Evolutionary conservation across 2,113 vertebrate genomes (phyloP).

Genomic region (Microtus richardsoni): DNA sequence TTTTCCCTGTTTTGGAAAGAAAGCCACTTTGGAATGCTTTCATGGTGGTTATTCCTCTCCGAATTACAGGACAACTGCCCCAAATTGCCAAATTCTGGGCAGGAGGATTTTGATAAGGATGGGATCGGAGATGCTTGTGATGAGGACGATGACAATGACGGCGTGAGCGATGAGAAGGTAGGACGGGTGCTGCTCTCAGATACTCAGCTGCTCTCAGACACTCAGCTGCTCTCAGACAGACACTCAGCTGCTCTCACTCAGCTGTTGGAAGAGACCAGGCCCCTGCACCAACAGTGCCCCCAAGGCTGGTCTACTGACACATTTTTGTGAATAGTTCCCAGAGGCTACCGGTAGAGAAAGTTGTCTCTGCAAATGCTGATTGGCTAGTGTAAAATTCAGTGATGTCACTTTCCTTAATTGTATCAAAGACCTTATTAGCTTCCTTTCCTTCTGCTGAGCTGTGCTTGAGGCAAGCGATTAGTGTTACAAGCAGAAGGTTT

Average conservation of each 20-base stretch:
- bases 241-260: too few relatives aligned
- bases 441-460: not conserved
- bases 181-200: not conserved
- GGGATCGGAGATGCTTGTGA: conserved; percentile 98
- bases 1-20: not conserved
- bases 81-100: conserved; percentile 97
- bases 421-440: not conserved
- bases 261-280: not conserved
- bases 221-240: too few relatives aligned
- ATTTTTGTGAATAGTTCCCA: not conserved
- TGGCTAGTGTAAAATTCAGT: not conserved
- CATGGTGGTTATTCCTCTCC: fast-evolving
- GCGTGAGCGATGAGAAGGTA: conserved; percentile 95
- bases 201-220: not conserved
- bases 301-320: not conserved
- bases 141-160: conserved; percentile 97
- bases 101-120: conserved; percentile 98
- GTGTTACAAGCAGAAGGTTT: not conserved
- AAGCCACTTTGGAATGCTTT: fast-evolving
- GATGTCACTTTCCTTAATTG: not conserved
- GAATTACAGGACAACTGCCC: conserved; percentile 95
- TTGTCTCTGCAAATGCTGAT: not conserved
- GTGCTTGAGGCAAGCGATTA: not conserved
- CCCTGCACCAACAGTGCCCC: not conserved
- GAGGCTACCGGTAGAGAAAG: not conserved